Evolutionary conservation across 2,888 invertebrate genomes (phyloP).

Genomic region (Chalcosyrphus nemorum): DNA sequence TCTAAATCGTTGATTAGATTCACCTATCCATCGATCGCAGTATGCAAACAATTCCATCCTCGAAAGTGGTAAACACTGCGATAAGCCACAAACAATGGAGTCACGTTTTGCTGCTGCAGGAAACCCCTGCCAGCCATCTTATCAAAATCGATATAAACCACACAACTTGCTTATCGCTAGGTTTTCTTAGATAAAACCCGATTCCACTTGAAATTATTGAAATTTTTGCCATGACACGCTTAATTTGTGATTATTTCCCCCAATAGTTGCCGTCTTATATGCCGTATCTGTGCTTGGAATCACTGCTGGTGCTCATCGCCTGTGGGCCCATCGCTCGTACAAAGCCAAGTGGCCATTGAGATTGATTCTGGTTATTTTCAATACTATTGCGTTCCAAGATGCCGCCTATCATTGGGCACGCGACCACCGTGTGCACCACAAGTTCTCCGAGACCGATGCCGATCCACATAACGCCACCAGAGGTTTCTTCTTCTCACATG

Average conservation of each 20-base stretch:
- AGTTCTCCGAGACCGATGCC: slow-evolving; percentile 94
- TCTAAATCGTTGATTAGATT: neutral
- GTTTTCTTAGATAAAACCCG: neutral
- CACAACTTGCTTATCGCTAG: neutral
- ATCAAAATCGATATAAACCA: neutral
- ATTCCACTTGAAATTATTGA: slow-evolving; percentile 2
- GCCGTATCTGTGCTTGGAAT: slow-evolving; percentile 90
- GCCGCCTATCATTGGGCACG: slow-evolving; percentile 88
- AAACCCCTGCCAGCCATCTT: neutral
- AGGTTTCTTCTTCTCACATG: slow-evolving; percentile 97
- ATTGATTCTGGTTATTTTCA: slow-evolving; percentile 88
- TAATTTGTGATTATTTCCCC: neutral
- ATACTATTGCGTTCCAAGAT: slow-evolving; percentile 94
- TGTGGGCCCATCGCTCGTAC: slow-evolving; percentile 96
- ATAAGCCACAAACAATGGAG: slow-evolving; percentile 1
- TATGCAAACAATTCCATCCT: neutral
- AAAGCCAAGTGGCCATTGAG: slow-evolving; percentile 94
- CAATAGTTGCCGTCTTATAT: slow-evolving; percentile 37
- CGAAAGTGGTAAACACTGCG: neutral
- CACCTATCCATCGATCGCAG: neutral
- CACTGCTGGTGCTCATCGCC: slow-evolving; percentile 96
- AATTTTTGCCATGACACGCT: neutral
- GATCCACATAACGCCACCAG: slow-evolving; percentile 94
- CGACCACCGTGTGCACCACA: slow-evolving; percentile 92
- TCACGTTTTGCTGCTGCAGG: slow-evolving; percentile 17